These are phyloP conservation scores for Monomorium pharaonis DNA, from an alignment of 1,140 invertebrate genomes.

Conservation along the genomic window DNA sequence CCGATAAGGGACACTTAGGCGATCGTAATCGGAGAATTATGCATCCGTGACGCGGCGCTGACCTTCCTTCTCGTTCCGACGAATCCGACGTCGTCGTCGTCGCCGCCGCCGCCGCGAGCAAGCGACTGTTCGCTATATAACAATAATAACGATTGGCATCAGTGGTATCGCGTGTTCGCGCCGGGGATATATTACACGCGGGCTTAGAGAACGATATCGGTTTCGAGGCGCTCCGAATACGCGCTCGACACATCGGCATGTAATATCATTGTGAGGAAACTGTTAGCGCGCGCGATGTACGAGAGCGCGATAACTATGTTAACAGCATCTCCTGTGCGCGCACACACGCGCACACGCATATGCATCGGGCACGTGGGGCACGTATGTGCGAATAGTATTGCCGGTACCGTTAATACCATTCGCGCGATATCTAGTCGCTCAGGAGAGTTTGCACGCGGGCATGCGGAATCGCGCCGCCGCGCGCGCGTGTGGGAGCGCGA, in stretches of 20 bases:
- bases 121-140: slow-evolving; percentile 7
- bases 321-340: slow-evolving; percentile 34
- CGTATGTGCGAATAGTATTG: slow-evolving; percentile 60
- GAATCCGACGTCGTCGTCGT: no score
- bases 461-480: not conserved
- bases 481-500: slow-evolving; percentile 31
- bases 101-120: not conserved
- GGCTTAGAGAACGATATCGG: slow-evolving; percentile 16
- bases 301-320: slow-evolving; percentile 69
- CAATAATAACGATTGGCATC: not conserved
- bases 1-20: not conserved
- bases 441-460: not conserved
- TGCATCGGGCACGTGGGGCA: slow-evolving; percentile 62
- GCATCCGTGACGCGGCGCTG: slow-evolving; percentile 4
- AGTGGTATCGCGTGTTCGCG: not conserved
- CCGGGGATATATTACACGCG: not conserved
- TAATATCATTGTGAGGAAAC: slow-evolving; percentile 13
- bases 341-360: no score
- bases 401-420: slow-evolving; percentile 67
- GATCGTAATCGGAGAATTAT: slow-evolving; percentile 42
- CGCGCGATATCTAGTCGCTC: slow-evolving; percentile 45
- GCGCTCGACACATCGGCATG: not conserved
- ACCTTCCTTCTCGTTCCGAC: slow-evolving; percentile 37
- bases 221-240: slow-evolving; percentile 15
- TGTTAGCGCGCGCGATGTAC: slow-evolving; percentile 26